Evolutionary conservation across 2,888 invertebrate species (phyloP), one percentile per base, ranked within the genome.

Genomic region (Nycteola revayana): DNA sequence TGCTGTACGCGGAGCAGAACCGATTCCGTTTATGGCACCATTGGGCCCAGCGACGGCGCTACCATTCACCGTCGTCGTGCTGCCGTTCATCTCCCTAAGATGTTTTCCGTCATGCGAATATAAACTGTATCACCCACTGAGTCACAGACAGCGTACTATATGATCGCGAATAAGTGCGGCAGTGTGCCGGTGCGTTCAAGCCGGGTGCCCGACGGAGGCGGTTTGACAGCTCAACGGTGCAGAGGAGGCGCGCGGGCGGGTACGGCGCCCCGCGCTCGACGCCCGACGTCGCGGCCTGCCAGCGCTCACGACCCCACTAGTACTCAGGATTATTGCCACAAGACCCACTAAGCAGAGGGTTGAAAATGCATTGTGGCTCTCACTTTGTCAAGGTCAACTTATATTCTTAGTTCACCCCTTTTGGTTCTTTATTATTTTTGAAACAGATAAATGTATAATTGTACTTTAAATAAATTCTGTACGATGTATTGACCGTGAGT

Each of bases 1-100:
- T 22, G 88, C 88, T 36, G 88, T 88, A 44, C 89, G 80, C 45
- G 85, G 88, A 43, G 87, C 83, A 33, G 83, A 70, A 49, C 83
- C 85, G 43, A 88, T 82, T 42, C 87, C 85, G 60, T 81, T 85
- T 43, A 88, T 61, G 60, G 74, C 63, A 53, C 85, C 80, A 66
- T 76, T 81, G 69, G 83, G 73, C 63, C 87, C 87, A 63, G 85
- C 89, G 72, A 88, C 80, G 75, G 86, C 79, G 57, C 72, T 76
- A 65, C 84, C 84, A 68, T 83, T 85, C 75, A 85, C 83, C 75
- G 88, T 89, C 77, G 88, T 83, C 71, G 87, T 83, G 67, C 83
- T 89, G 77, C 89, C 89, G 87, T 89, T 89, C 89, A 89, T 89
- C 76, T 82, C 84, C 70, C 67, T 59, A 57, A 60, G 53, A 50